A percentile compares a stretch with the other conserved stretches of the same genome.
Evolutionary conservation across 2,113 vertebrate species (phyloP).

Genomic region (Gnathonemus longibarbis): DNA sequence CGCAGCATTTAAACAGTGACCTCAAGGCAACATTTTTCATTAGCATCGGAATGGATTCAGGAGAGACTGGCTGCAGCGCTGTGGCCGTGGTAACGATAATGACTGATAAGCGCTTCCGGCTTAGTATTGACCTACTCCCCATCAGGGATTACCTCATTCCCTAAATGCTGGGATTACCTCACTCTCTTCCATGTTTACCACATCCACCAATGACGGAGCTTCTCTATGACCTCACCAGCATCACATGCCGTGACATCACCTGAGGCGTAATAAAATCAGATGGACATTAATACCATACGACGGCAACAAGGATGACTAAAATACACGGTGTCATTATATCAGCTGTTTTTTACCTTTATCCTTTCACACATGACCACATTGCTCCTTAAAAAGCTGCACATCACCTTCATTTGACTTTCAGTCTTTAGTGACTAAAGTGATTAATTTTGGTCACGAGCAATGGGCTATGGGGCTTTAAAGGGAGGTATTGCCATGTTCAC

Average conservation of each 20-base stretch:
- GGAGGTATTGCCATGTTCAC: neutral
- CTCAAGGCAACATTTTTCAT: neutral
- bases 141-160: slow-evolving; percentile 19
- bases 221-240: neutral
- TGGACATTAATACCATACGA: neutral
- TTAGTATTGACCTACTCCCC: neutral
- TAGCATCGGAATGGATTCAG: neutral
- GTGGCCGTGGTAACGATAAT: neutral
- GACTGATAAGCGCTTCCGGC: slow-evolving; percentile 1
- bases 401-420: neutral
- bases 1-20: neutral
- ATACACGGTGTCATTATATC: neutral
- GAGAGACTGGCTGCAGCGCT: neutral
- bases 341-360: neutral
- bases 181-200: neutral
- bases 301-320: neutral
- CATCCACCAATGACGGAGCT: slow-evolving; percentile 3
- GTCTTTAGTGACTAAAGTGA: neutral
- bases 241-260: neutral
- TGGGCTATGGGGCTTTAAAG: neutral
- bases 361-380: neutral
- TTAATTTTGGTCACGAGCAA: neutral
- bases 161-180: slow-evolving; percentile 9
- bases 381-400: neutral
- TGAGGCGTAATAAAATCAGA: neutral